A percentile compares a stretch with the other conserved stretches of the same genome.
Conservation (phyloP, 2,888 invertebrate genomes). For the Crepidodera aurea region DNA sequence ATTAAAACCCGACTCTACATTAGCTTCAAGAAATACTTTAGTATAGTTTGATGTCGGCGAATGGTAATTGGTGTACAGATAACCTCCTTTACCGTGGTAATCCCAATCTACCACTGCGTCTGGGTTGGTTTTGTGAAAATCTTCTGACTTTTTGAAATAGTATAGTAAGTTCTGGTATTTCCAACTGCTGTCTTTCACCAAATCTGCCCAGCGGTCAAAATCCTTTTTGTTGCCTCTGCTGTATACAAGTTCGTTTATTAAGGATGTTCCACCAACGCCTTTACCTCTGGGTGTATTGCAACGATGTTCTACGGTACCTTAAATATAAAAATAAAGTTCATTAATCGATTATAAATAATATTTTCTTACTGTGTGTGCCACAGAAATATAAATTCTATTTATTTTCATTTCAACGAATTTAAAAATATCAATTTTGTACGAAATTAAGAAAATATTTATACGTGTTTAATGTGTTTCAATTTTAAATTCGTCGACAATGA, state of each 20-base stretch:
- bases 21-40: conserved; percentile 17
- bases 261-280: conserved; percentile 63
- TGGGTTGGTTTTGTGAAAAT: conserved; percentile 28
- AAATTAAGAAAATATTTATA: too few relatives aligned
- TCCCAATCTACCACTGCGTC: conserved; percentile 23
- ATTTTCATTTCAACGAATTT: too few relatives aligned
- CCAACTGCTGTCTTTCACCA: conserved; percentile 56
- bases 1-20: conserved; percentile 71
- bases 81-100: conserved; percentile 23
- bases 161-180: conserved; percentile 67
- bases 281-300: conserved; percentile 61
- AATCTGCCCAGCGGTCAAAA: conserved; percentile 61
- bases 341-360: too few relatives aligned
- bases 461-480: too few relatives aligned
- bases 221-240: conserved; percentile 61
- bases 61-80: conserved; percentile 13
- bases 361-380: too few relatives aligned
- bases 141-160: conserved; percentile 51
- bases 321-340: conserved; percentile 10
- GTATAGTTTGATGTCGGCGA: conserved; percentile 9
- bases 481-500: too few relatives aligned
- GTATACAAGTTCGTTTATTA: conserved; percentile 64
- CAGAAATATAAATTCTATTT: too few relatives aligned
- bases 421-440: too few relatives aligned
- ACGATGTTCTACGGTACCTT: conserved; percentile 32